phyloP scores from a whole-genome alignment of 2,888 invertebrate genomes.

The Maniola hyperantus region DNA sequence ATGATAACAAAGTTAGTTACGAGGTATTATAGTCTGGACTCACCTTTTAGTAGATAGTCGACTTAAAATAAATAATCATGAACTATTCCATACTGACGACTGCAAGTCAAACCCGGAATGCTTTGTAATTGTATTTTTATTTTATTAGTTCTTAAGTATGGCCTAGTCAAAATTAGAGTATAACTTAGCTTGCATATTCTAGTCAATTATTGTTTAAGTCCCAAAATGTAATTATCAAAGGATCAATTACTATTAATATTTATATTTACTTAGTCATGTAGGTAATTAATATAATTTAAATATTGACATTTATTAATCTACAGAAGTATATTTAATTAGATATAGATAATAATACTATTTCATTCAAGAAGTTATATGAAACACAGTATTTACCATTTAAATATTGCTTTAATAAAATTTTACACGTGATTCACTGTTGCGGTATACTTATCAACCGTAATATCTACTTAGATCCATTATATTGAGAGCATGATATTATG shows the following conservation, averaged over 20 bases:
- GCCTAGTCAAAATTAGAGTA: constrained; percentile 60
- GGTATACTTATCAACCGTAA: too few relatives aligned
- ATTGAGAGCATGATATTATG: not conserved
- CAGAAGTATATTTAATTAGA: constrained; percentile 25
- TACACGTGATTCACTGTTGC: not conserved
- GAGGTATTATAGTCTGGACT: not conserved
- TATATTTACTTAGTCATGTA: constrained; percentile 19
- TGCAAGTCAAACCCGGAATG: not conserved
- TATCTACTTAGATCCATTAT: too few relatives aligned
- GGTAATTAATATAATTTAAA: constrained; percentile 18
- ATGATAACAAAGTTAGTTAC: not conserved
- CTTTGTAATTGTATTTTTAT: constrained; percentile 14
- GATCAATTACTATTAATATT: constrained; percentile 34
- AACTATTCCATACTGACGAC: not conserved
- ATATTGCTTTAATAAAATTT: not conserved
- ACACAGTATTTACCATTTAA: not conserved
- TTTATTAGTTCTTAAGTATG: constrained; percentile 37
- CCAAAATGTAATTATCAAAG: constrained; percentile 35
- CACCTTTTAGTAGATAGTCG: not conserved
- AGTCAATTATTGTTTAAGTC: constrained; percentile 67
- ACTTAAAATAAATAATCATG: not conserved
- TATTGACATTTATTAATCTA: constrained; percentile 22
- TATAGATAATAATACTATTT: constrained; percentile 4
- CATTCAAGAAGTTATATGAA: not conserved
- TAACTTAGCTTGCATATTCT: constrained; percentile 60